These are phyloP conservation scores for Rana temporaria DNA, from an alignment of 2,113 vertebrate species.

Conservation along the genomic window DNA sequence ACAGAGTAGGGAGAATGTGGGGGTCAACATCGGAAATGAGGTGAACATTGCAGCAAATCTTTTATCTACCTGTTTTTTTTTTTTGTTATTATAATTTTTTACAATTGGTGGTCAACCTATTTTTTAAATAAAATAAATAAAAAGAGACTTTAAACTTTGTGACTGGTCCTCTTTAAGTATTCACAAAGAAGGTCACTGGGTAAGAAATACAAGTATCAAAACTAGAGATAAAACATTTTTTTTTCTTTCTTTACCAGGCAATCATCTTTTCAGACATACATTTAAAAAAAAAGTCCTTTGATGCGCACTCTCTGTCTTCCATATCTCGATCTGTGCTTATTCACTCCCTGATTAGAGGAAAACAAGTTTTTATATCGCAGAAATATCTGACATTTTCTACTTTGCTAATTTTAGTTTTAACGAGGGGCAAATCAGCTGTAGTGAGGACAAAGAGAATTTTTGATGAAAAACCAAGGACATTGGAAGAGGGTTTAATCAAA, in stretches of 20 bases:
- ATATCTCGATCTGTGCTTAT: background rate
- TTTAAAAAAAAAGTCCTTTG: slow-evolving; percentile 26
- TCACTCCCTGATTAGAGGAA: slow-evolving; percentile 46
- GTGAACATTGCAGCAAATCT: too few species aligned
- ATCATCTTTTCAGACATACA: background rate
- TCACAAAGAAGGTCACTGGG: background rate
- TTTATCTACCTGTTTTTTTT: too few species aligned
- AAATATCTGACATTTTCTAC: slow-evolving; percentile 41
- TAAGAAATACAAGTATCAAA: background rate
- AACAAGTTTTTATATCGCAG: slow-evolving; percentile 26
- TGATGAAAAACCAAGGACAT: slow-evolving; percentile 54
- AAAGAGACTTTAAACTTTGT: too few species aligned
- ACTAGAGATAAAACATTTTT: background rate
- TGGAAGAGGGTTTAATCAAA: slow-evolving; percentile 1
- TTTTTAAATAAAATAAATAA: too few species aligned
- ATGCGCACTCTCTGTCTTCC: slow-evolving; percentile 26
- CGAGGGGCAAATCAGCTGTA: slow-evolving; percentile 48
- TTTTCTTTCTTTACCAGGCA: background rate
- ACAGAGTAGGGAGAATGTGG: too few species aligned
- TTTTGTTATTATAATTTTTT: too few species aligned
- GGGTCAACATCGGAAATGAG: too few species aligned
- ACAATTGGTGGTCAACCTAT: too few species aligned
- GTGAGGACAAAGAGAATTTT: slow-evolving; percentile 53
- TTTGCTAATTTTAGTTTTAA: slow-evolving; percentile 53
- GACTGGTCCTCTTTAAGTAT: background rate